Conservation (phyloP, 2,888 invertebrate genomes). For the Eledone cirrhosa region DNA sequence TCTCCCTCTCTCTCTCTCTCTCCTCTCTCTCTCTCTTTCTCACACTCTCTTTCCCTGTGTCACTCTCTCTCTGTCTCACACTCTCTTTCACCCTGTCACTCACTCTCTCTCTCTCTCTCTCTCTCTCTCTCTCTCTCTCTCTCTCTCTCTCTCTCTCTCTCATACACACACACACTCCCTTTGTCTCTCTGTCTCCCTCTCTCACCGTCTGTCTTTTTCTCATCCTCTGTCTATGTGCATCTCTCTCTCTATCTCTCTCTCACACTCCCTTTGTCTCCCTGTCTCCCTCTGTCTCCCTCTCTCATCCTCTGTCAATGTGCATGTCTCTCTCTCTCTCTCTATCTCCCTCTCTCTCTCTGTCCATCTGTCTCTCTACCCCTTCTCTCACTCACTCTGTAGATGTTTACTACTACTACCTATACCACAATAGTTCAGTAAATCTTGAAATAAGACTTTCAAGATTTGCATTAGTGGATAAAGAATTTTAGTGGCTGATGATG, state of each 20-base stretch:
- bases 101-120: constrained; percentile 26
- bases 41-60: constrained; percentile 18
- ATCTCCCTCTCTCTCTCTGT: not conserved
- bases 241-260: constrained; percentile 12
- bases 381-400: not conserved
- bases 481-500: too few relatives aligned
- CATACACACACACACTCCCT: not conserved
- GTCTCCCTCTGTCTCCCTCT: not conserved
- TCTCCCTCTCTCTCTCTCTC: constrained; percentile 28
- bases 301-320: not conserved
- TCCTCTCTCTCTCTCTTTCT: not conserved
- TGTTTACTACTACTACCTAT: too few relatives aligned
- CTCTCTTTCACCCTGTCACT: not conserved
- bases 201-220: not conserved
- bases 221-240: not conserved
- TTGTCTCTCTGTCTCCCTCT: not conserved
- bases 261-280: not conserved
- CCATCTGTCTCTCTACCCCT: not conserved
- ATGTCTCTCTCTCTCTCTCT: not conserved
- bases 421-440: too few relatives aligned
- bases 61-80: not conserved
- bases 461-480: too few relatives aligned
- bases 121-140: constrained; percentile 51
- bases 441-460: too few relatives aligned
- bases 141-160: constrained; percentile 26